These are phyloP conservation scores for Hemibagrus guttatus DNA, from an alignment of 2,797 vertebrate genomes.

Conservation along the genomic window DNA sequence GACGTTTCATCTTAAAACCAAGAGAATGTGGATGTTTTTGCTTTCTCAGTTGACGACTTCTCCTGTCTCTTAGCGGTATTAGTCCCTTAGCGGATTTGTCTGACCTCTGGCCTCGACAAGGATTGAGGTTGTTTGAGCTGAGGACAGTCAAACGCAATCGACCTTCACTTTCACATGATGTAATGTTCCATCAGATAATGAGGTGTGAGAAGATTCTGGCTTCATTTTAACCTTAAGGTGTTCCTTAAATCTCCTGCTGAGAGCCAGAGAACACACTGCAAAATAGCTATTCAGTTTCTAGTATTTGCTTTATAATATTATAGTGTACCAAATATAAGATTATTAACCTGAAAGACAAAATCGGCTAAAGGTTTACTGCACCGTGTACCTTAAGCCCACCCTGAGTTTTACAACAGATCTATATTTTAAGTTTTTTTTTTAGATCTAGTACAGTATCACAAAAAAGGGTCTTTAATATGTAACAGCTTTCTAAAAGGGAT, in stretches of 20 bases:
- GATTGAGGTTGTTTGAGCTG: conserved; percentile 10
- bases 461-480: background rate
- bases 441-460: background rate
- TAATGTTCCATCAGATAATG: conserved; percentile 21
- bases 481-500: background rate
- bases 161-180: background rate
- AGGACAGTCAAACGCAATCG: background rate
- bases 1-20: background rate
- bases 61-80: background rate
- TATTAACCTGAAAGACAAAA: background rate
- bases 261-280: background rate
- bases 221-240: background rate
- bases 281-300: background rate
- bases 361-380: background rate
- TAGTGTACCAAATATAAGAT: background rate
- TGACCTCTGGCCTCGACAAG: conserved; percentile 10
- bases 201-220: background rate
- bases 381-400: background rate
- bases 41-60: background rate
- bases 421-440: background rate
- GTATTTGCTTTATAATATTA: background rate
- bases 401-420: background rate
- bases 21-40: background rate
- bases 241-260: background rate
- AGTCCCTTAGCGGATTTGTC: background rate